Percentiles rank a stretch among this genome's conserved stretches.
These are phyloP conservation scores for Galago senegalensis DNA, from an alignment of 2,797 vertebrate genomes.

Conservation along the genomic window DNA sequence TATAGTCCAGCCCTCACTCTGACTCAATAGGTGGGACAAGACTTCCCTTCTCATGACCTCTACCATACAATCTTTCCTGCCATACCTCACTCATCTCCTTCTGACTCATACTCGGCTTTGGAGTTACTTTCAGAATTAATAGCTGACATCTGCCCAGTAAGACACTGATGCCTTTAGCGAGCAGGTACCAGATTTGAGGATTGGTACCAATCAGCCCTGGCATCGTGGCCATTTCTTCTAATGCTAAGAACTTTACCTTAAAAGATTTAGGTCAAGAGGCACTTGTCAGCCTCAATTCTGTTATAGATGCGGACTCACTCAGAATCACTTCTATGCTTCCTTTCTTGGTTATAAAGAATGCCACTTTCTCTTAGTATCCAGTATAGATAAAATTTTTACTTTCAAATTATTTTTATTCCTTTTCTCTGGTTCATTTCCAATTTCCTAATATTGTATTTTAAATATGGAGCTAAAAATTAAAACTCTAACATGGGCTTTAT, in stretches of 20 bases:
- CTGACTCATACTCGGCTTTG: neutral
- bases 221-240: neutral
- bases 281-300: neutral
- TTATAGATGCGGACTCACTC: neutral
- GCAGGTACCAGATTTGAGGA: neutral
- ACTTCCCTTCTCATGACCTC: neutral
- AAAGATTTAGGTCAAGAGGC: neutral
- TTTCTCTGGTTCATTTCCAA: constrained; percentile 55
- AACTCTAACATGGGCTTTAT: constrained; percentile 47
- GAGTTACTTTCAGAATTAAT: constrained; percentile 1
- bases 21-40: neutral
- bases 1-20: neutral
- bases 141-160: neutral
- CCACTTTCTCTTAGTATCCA: neutral
- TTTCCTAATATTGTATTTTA: constrained; percentile 59
- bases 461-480: constrained; percentile 73
- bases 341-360: neutral
- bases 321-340: neutral
- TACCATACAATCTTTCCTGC: neutral
- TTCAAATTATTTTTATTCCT: constrained; percentile 38
- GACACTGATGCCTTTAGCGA: neutral
- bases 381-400: neutral
- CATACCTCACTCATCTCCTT: neutral
- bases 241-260: constrained; percentile 14
- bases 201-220: neutral